A percentile compares a stretch with the other conserved stretches of the same genome.
These are phyloP conservation scores for Lagorchestes hirsutus DNA, from an alignment of 2,797 vertebrate species.

Conservation along the genomic window DNA sequence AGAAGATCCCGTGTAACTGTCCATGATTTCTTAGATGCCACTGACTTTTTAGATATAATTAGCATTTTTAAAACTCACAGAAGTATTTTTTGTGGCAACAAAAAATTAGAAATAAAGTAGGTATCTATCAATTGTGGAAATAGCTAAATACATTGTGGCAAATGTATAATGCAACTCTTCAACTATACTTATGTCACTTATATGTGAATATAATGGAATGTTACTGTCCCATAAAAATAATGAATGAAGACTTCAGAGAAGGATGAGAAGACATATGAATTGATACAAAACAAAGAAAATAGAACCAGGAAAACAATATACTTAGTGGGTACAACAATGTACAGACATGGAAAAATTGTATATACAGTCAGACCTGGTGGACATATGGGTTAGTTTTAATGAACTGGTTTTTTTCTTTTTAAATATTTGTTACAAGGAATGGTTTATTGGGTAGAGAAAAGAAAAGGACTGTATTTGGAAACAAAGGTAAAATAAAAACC, in stretches of 20 bases:
- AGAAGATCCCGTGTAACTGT: too few species aligned
- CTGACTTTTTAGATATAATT: background rate
- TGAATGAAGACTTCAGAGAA: background rate
- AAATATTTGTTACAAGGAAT: background rate
- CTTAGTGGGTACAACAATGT: background rate
- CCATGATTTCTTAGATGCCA: background rate
- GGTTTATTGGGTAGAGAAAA: background rate
- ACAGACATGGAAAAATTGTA: background rate
- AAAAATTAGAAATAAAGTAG: background rate
- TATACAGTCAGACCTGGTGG: background rate
- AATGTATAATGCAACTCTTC: background rate
- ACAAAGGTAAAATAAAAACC: background rate
- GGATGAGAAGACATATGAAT: background rate
- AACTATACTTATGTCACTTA: background rate
- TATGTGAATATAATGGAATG: background rate
- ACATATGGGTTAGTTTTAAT: background rate
- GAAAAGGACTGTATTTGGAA: background rate
- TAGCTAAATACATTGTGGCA: background rate
- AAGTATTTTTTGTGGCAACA: background rate
- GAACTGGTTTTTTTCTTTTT: background rate
- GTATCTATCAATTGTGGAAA: background rate
- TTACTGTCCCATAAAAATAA: background rate
- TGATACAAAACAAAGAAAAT: background rate
- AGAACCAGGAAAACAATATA: background rate
- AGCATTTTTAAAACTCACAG: background rate